Conservation (phyloP, 2,797 vertebrate species). For the Aulostomus chinensis region DNA sequence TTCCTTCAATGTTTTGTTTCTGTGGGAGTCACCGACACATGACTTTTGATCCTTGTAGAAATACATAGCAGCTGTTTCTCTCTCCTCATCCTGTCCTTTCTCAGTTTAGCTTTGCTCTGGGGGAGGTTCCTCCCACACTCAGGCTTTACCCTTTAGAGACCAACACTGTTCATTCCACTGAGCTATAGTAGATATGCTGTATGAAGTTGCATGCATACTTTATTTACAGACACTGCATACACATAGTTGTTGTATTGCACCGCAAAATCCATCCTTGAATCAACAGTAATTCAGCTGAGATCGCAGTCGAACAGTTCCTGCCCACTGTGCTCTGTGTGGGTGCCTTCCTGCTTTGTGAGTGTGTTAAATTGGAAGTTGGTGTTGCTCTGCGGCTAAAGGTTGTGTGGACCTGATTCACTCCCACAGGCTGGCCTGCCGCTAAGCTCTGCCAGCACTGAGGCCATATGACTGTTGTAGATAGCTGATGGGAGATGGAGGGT, state of each 20-base stretch:
- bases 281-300: slow-evolving; percentile 40
- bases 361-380: slow-evolving; percentile 58
- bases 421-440: slow-evolving; percentile 49
- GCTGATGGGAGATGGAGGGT: slow-evolving; percentile 55
- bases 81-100: slow-evolving; percentile 34
- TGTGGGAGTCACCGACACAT: slow-evolving; percentile 47
- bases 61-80: slow-evolving; percentile 53
- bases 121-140: slow-evolving; percentile 56
- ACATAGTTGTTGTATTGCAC: slow-evolving; percentile 4
- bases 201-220: slow-evolving; percentile 9
- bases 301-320: slow-evolving; percentile 29
- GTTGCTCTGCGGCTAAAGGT: slow-evolving; percentile 59
- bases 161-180: slow-evolving; percentile 18
- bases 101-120: slow-evolving; percentile 50
- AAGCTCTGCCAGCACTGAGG: slow-evolving; percentile 27
- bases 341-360: slow-evolving; percentile 38
- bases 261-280: slow-evolving; percentile 32
- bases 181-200: slow-evolving; percentile 30
- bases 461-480: slow-evolving; percentile 44
- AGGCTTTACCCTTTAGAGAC: slow-evolving; percentile 38
- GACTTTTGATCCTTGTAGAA: slow-evolving; percentile 57
- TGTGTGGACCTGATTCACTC: slow-evolving; percentile 59
- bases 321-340: slow-evolving; percentile 53
- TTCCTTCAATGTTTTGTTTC: slow-evolving; percentile 36
- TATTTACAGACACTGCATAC: not conserved